phyloP scores from a whole-genome alignment of 2,888 invertebrate genomes.

The Agelastica alni region DNA sequence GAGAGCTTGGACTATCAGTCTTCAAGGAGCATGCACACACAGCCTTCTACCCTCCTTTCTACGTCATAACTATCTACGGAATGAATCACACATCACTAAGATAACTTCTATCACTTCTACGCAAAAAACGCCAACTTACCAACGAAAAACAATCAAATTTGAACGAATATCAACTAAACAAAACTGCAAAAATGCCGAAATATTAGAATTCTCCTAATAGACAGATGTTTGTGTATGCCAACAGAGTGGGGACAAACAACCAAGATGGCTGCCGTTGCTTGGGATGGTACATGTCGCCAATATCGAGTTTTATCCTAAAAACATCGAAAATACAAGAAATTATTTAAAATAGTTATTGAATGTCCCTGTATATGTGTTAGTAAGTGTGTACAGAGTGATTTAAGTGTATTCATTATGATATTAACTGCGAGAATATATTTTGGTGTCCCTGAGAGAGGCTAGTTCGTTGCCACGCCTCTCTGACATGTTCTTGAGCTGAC shows the following conservation, averaged over 20 bases:
- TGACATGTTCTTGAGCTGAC: constrained; percentile 47
- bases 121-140: constrained; percentile 40
- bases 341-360: background rate
- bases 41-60: constrained; percentile 14
- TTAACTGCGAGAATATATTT: background rate
- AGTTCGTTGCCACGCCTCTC: constrained; percentile 50
- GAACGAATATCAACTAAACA: constrained; percentile 36
- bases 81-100: constrained; percentile 37
- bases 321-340: too few relatives aligned
- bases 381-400: background rate
- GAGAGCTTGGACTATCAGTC: constrained; percentile 10
- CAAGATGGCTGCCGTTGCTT: constrained; percentile 49
- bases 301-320: constrained; percentile 13
- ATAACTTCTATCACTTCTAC: constrained; percentile 32
- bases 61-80: constrained; percentile 31
- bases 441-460: constrained; percentile 34
- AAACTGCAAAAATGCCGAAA: constrained; percentile 37
- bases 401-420: background rate
- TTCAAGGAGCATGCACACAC: constrained; percentile 17
- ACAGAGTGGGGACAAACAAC: constrained; percentile 45
- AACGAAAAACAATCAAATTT: constrained; percentile 33
- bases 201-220: constrained; percentile 29
- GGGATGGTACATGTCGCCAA: constrained; percentile 36
- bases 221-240: constrained; percentile 26
- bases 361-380: background rate